Conservation (phyloP, 1,140 invertebrate species). For the Solenopsis fugax region DNA sequence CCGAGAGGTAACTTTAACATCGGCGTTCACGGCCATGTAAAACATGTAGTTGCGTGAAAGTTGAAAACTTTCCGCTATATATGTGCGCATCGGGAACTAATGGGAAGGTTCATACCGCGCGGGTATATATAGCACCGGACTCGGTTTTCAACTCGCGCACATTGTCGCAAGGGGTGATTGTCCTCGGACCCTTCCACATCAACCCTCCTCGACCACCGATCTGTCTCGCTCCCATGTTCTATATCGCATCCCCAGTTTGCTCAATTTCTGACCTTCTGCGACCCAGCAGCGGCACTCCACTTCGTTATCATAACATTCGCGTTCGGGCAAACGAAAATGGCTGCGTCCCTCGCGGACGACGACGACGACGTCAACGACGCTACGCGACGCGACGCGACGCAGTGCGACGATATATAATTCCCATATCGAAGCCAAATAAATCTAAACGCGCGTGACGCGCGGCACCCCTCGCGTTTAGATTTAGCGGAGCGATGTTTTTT, state of each 20-base stretch:
- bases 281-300: constrained; percentile 49
- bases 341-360: constrained; percentile 2
- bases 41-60: constrained; percentile 48
- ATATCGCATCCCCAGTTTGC: constrained; percentile 64
- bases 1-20: constrained; percentile 33
- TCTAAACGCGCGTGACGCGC: constrained; percentile 15
- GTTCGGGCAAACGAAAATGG: constrained; percentile 39
- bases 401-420: constrained; percentile 25
- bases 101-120: constrained; percentile 31
- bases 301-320: constrained; percentile 63
- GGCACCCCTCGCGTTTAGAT: background rate
- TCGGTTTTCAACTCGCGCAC: constrained; percentile 69
- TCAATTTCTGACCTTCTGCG: constrained; percentile 70
- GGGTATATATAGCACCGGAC: background rate
- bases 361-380: background rate
- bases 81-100: constrained; percentile 48
- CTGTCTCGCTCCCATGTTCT: constrained; percentile 69
- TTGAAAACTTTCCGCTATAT: constrained; percentile 50
- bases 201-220: constrained; percentile 73
- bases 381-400: background rate
- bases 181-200: constrained; percentile 72
- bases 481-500: background rate
- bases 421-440: constrained; percentile 13
- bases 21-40: constrained; percentile 32
- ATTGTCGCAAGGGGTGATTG: constrained; percentile 75